Conservation (phyloP, 2,797 vertebrate species). For the Poecilia picta region DNA sequence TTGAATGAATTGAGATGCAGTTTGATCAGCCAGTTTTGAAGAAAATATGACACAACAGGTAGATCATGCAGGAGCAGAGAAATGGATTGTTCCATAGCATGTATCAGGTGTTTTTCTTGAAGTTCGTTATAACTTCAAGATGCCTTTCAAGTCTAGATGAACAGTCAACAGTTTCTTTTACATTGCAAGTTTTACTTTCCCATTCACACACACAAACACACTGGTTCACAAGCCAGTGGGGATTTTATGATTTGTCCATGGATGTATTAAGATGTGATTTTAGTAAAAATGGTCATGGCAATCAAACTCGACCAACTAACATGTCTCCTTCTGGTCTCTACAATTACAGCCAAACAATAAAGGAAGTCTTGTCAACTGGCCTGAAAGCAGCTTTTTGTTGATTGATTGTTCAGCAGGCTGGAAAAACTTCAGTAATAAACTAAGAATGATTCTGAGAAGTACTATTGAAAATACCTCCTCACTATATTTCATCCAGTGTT, state of each 20-base stretch:
- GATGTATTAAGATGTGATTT: neutral
- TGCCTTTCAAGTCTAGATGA: neutral
- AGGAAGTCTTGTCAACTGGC: neutral
- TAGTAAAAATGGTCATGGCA: neutral
- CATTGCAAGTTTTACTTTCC: neutral
- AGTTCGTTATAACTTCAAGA: too few relatives aligned
- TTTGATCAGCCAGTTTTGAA: too few relatives aligned
- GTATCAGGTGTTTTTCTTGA: neutral
- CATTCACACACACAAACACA: neutral
- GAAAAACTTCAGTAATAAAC: neutral
- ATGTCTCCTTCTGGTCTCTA: neutral
- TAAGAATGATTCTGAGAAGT: neutral
- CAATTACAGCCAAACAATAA: neutral
- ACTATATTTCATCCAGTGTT: neutral
- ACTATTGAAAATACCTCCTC: slow-evolving; percentile 7
- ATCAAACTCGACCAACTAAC: neutral
- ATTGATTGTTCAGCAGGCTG: neutral
- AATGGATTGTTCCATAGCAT: neutral
- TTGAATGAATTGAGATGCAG: too few relatives aligned
- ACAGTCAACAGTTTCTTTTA: neutral
- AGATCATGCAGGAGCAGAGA: too few relatives aligned
- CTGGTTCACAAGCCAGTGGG: neutral
- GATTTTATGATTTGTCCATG: neutral
- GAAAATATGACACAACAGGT: too few relatives aligned
- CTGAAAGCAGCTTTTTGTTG: slow-evolving; percentile 2